These are phyloP conservation scores for Smittia sp. DNA, from an alignment of 2,888 invertebrate species.

Conservation along the genomic window DNA sequence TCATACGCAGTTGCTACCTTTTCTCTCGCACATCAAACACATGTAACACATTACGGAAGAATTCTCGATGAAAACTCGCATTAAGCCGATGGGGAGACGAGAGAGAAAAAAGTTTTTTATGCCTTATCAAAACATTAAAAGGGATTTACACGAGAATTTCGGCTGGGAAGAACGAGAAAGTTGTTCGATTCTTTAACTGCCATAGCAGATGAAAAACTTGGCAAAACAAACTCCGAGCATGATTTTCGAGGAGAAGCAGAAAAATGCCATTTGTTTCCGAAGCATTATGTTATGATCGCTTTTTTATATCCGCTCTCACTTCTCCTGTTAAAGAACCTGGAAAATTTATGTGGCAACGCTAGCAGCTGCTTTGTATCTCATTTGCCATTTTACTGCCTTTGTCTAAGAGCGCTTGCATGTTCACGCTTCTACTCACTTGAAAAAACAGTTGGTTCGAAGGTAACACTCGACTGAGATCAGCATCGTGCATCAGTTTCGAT, in stretches of 20 bases:
- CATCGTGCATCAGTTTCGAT: not conserved
- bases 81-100: not conserved
- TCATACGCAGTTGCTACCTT: not conserved
- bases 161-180: not conserved
- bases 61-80: not conserved
- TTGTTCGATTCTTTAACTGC: not conserved
- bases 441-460: constrained; percentile 29
- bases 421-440: constrained; percentile 2
- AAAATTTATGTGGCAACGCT: constrained; percentile 39
- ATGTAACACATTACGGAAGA: constrained; percentile 4
- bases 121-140: constrained; percentile 28
- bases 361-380: constrained; percentile 36
- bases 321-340: constrained; percentile 34
- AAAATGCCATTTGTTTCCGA: constrained; percentile 25
- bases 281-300: constrained; percentile 29
- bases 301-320: constrained; percentile 5
- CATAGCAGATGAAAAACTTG: not conserved
- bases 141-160: constrained; percentile 34
- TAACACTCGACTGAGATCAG: constrained; percentile 27
- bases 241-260: not conserved
- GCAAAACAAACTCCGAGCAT: not conserved
- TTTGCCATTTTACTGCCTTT: constrained; percentile 22
- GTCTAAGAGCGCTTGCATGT: not conserved
- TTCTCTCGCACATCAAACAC: not conserved
- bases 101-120: constrained; percentile 11